A percentile compares a stretch with the other conserved stretches of the same genome.
These are phyloP conservation scores for Acanthisitta chloris DNA, from an alignment of 2,113 vertebrate genomes.

Conservation along the genomic window DNA sequence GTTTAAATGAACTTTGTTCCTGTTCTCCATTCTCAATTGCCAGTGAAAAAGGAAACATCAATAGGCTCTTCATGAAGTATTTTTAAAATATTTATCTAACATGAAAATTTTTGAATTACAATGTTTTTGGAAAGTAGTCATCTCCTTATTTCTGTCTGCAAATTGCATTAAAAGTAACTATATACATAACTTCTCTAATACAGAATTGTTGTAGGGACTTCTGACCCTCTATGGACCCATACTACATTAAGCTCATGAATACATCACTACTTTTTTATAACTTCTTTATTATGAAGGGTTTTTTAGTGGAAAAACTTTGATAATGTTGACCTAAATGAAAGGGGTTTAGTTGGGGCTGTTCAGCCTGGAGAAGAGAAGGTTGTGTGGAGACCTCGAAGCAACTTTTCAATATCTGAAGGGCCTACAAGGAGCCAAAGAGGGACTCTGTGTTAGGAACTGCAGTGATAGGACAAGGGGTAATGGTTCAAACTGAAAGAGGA, in stretches of 20 bases:
- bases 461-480: no score
- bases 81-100: not conserved
- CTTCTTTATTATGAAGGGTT: not conserved
- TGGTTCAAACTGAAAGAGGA: no score
- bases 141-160: not conserved
- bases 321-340: not conserved
- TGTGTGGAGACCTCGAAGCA: no score
- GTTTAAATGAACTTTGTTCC: not conserved
- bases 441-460: no score
- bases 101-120: not conserved
- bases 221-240: not conserved
- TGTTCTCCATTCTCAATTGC: not conserved
- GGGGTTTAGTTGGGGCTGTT: no score
- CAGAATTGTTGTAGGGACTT: not conserved
- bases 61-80: not conserved
- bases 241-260: not conserved
- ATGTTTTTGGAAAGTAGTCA: not conserved
- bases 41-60: not conserved
- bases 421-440: no score
- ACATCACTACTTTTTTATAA: not conserved
- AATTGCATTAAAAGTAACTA: not conserved
- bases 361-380: no score
- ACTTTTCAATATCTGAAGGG: no score
- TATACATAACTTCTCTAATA: not conserved
- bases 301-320: not conserved